A percentile compares a stretch with the other conserved stretches of the same genome.
These are phyloP conservation scores for Stenotaenia linearis DNA, from an alignment of 2,888 invertebrate species.

Conservation along the genomic window DNA sequence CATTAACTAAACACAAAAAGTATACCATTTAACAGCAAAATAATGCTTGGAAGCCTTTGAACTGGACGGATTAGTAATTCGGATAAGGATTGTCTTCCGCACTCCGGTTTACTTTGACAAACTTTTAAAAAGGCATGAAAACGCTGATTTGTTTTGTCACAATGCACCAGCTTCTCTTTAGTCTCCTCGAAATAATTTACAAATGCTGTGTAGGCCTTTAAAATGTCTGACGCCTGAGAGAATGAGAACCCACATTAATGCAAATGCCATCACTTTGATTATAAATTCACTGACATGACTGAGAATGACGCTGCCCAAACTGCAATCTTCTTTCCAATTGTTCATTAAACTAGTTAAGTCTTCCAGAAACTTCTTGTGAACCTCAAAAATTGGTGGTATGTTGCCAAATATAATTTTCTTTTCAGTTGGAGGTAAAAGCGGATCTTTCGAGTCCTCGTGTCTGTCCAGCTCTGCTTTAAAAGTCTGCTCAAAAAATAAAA, in stretches of 20 bases:
- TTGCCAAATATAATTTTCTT: conserved; percentile 92
- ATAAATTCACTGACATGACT: conserved; percentile 58
- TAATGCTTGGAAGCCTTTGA: conserved; percentile 93
- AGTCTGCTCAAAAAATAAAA: conserved; percentile 53
- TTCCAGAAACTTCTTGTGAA: conserved; percentile 71
- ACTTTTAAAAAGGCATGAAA: conserved; percentile 95
- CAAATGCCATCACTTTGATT: neutral
- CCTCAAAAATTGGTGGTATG: conserved; percentile 87
- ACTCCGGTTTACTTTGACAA: conserved; percentile 69
- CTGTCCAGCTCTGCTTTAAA: conserved; percentile 92
- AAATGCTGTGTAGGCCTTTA: conserved; percentile 94
- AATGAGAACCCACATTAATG: neutral
- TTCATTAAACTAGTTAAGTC: conserved; percentile 60
- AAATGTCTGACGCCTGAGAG: conserved; percentile 67
- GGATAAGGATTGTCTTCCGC: conserved; percentile 89
- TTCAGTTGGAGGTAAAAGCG: conserved; percentile 82
- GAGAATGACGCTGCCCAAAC: conserved; percentile 80
- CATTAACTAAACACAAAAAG: neutral
- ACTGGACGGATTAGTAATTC: conserved; percentile 96
- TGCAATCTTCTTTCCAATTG: conserved; percentile 81
- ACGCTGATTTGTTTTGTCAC: conserved; percentile 86
- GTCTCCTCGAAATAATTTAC: conserved; percentile 97
- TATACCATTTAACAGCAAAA: conserved; percentile 81
- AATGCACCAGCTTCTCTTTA: conserved; percentile 83
- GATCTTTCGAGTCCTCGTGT: conserved; percentile 68